Evolutionary conservation across 1,140 invertebrate species (phyloP), one percentile per base, ranked within the genome.

Genomic region (Hirudo medicinalis): DNA sequence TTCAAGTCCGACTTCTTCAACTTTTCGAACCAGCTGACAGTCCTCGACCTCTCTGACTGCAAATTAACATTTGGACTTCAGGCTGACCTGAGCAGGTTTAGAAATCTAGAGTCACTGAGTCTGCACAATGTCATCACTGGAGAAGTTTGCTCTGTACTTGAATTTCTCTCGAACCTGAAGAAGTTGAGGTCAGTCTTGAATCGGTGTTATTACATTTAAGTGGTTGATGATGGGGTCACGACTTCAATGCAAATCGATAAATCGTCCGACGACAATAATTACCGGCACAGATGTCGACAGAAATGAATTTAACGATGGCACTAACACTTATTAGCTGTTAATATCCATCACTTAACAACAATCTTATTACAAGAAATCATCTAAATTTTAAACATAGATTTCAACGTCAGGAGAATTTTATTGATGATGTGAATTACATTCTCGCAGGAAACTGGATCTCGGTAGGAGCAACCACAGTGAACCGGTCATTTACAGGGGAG

Each of bases 361-460:
- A 54, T n/a, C n/a, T n/a, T n/a, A n/a, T n/a, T n/a, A n/a, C 19
- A 40, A 72, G 0, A 22, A 72, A 60, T 67, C n/a, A n/a, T n/a
- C n/a, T n/a, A n/a, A n/a, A n/a, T n/a, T n/a, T n/a, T n/a, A n/a
- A n/a, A n/a, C n/a, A n/a, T n/a, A n/a, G n/a, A n/a, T n/a, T n/a
- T n/a, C n/a, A n/a, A n/a, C n/a, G n/a, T n/a, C n/a, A n/a, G n/a
- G n/a, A n/a, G n/a, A n/a, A n/a, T n/a, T n/a, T n/a, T n/a, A 71
- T 22, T 67, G 17, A 49, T 67, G 19, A 55, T 72, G n/a, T 20
- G 25, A 72, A 49, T 40, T 84, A 85, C 75, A 36, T 9, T 17
- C 43, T 5, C 43, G 43, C 43, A 88, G 87, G 76, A 88, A 90
- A 78, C 82, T 94, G 55, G 92, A 96, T 84, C 87, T 95, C 71